Conservation (phyloP, 23 tunicate genomes). For the Phallusia fumigata region DNA sequence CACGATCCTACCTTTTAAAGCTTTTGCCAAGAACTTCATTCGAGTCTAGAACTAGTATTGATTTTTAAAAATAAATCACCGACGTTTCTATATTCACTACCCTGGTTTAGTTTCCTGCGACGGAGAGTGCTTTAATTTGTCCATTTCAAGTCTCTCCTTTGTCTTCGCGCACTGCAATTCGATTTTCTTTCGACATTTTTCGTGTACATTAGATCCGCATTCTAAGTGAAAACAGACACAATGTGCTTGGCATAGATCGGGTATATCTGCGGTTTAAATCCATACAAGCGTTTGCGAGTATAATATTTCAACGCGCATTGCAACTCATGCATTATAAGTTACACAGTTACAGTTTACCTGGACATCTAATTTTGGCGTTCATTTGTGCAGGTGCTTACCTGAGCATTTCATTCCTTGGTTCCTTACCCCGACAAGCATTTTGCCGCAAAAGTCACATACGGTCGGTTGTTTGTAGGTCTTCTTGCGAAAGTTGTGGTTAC, state of each 20-base stretch:
- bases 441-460: slow-evolving; percentile 78
- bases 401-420: slow-evolving; percentile 72
- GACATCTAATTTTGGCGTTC: too few relatives aligned
- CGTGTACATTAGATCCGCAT: slow-evolving; percentile 87
- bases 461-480: slow-evolving; percentile 81
- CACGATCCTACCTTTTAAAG: too few relatives aligned
- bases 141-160: neutral
- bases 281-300: too few relatives aligned
- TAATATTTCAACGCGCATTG: too few relatives aligned
- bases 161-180: slow-evolving; percentile 53
- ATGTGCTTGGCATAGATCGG: too few relatives aligned
- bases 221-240: slow-evolving; percentile 51
- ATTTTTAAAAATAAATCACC: too few relatives aligned
- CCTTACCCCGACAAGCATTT: slow-evolving; percentile 72
- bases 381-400: slow-evolving; percentile 23
- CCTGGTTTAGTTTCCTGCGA: neutral
- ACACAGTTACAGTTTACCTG: too few relatives aligned
- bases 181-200: slow-evolving; percentile 76
- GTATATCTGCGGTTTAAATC: too few relatives aligned
- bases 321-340: too few relatives aligned
- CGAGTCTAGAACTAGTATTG: too few relatives aligned
- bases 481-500: slow-evolving; percentile 83
- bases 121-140: neutral
- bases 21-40: too few relatives aligned
- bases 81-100: neutral